Base-by-base conservation (phyloP, 2,797 vertebrate genomes). In the Darevskia mixta region DNA sequence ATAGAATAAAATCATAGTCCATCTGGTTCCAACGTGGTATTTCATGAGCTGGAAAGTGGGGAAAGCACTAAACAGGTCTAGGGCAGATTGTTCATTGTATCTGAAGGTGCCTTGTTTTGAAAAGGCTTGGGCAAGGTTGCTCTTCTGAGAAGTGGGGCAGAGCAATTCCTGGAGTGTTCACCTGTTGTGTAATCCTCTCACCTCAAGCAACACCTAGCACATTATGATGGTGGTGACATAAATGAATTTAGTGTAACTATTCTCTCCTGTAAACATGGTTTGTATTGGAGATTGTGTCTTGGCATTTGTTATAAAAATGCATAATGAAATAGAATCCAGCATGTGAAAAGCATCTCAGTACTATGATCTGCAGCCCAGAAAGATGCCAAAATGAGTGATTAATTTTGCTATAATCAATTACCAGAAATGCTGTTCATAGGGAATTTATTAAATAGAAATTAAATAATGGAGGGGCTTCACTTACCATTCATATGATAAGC, bases 401-500 rank as follows among this genome's bases (percentile, higher is more conserved):
- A 90, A 72, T 94, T 91, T 86, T 87, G 82, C 91, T 82, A 3
- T 79, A 93, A 85, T 91, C 81, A 88, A 90, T 94, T 94, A 89
- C 64, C n/a, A 87, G 76, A 82, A 88, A 86, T 88, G 91, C 73
- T 1, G 0, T 83, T 94, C 85, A 67, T 32, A 7, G 38, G 77
- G 90, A 82, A 93, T 92, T 91, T 88, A 90, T 93, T 89, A 92
- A 94, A 93, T 82, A 87, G 61, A 45, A 71, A 86, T 92, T 91
- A 90, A 87, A 75, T 92, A 90, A 93, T 66, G 66, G 84, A 91
- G 87, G 80, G 82, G 88, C 61, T 92, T 90, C 72, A 86, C 78
- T 95, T 94, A 89, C 89, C 27, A 79, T 83, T 94, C 83, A 87
- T 91, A 86, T 89, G 89, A 85, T 94, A 94, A 90, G 83, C 71